A percentile compares a stretch with the other conserved stretches of the same genome.
phyloP scores from a whole-genome alignment of 2,113 vertebrate species.

The Probosciger aterrimus region DNA sequence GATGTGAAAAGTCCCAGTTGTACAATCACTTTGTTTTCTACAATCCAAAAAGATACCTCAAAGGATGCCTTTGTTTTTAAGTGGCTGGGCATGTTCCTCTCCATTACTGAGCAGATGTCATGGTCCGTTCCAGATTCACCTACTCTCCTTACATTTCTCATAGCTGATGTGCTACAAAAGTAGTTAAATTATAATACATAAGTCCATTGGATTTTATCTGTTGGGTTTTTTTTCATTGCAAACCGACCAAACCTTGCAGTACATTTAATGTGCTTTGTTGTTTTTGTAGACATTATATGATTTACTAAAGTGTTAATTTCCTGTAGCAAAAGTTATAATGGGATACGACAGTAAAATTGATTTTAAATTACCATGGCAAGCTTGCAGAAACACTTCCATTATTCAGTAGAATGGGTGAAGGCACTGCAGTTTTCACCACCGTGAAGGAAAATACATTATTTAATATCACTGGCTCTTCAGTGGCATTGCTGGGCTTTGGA shows the following conservation, averaged over 20 bases:
- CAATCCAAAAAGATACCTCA: neutral
- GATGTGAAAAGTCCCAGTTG: neutral
- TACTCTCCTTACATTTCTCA: neutral
- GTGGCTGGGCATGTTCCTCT: neutral
- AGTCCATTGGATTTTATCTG: neutral
- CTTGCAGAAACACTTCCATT: constrained; percentile 33
- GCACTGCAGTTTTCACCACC: neutral
- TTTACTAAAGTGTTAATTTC: constrained; percentile 55
- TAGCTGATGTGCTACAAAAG: neutral
- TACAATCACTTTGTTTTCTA: neutral
- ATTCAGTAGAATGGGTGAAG: constrained; percentile 21
- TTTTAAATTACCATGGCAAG: constrained; percentile 56
- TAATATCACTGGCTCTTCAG: neutral
- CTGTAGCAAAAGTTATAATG: constrained; percentile 51
- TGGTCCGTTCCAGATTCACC: neutral
- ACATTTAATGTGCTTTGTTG: neutral
- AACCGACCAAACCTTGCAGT: neutral
- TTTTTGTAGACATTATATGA: constrained; percentile 2
- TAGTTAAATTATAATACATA: neutral
- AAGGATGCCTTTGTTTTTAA: neutral
- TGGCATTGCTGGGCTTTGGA: neutral
- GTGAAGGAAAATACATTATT: neutral
- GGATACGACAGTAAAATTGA: constrained; percentile 43
- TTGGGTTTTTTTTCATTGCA: neutral
- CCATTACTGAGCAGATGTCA: neutral